Evolutionary conservation across 1,140 invertebrate species (phyloP).

Genomic region (Dinothrombium tinctorium): DNA sequence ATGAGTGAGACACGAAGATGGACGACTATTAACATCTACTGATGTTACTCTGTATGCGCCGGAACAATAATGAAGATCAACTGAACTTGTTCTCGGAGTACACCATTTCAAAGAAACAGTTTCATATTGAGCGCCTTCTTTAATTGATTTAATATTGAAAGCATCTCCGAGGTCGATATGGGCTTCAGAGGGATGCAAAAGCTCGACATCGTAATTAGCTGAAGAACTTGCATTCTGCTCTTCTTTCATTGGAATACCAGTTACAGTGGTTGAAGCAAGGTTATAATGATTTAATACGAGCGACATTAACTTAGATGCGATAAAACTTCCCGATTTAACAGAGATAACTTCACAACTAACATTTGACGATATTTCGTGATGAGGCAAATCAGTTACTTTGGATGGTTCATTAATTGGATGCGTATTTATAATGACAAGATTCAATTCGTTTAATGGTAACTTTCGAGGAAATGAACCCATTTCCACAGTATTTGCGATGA

Average conservation of each 20-base stretch:
- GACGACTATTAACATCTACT: slow-evolving; percentile 75
- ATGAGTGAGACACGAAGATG: slow-evolving; percentile 85
- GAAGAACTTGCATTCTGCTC: slow-evolving; percentile 94
- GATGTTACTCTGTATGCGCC: slow-evolving; percentile 73
- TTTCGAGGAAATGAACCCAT: too few species aligned
- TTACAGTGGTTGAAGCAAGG: slow-evolving; percentile 82
- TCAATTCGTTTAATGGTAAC: slow-evolving; percentile 53
- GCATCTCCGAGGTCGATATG: slow-evolving; percentile 39
- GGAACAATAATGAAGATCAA: slow-evolving; percentile 44
- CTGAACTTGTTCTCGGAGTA: slow-evolving; percentile 55
- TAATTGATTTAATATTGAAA: neutral
- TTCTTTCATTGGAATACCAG: slow-evolving; percentile 97
- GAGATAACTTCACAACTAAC: slow-evolving; percentile 36
- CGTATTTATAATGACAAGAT: slow-evolving; percentile 65
- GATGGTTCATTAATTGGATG: slow-evolving; percentile 40
- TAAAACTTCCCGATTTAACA: slow-evolving; percentile 32
- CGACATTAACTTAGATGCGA: slow-evolving; percentile 23
- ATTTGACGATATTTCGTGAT: neutral
- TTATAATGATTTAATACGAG: slow-evolving; percentile 45
- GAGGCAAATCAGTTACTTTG: neutral
- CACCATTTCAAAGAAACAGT: slow-evolving; percentile 83
- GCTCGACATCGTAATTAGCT: slow-evolving; percentile 92
- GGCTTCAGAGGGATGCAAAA: slow-evolving; percentile 61
- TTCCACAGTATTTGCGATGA: neutral
- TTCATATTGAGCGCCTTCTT: slow-evolving; percentile 40